A percentile compares a stretch with the other conserved stretches of the same genome.
Conservation (phyloP, 2,113 vertebrate species). For the Boulengerochromis microlepis region DNA sequence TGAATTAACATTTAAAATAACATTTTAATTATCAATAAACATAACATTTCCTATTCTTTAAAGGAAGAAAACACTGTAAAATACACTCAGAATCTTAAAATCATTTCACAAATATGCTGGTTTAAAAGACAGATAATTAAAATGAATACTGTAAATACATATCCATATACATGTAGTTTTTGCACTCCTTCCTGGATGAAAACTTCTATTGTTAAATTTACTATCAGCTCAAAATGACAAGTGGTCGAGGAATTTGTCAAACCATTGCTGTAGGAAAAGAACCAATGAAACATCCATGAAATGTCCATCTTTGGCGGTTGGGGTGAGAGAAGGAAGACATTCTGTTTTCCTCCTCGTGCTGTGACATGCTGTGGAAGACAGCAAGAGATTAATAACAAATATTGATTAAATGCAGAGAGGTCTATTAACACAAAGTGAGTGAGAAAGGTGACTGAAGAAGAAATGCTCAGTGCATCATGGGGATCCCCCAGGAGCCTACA, state of each 20-base stretch:
- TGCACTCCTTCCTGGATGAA: background rate
- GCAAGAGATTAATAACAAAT: background rate
- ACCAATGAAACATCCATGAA: background rate
- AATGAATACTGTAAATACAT: background rate
- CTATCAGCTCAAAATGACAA: background rate
- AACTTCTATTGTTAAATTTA: background rate
- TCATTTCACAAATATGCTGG: background rate
- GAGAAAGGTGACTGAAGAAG: background rate
- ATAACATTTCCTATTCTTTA: background rate
- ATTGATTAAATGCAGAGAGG: background rate
- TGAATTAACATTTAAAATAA: background rate
- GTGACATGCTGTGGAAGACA: background rate
- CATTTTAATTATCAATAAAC: background rate
- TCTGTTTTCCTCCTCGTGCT: background rate
- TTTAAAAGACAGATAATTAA: background rate
- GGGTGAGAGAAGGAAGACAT: background rate
- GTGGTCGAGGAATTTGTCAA: rapidly evolving
- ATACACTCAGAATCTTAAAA: background rate
- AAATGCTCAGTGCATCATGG: background rate
- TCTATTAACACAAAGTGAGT: background rate
- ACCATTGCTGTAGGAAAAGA: background rate
- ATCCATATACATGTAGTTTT: background rate
- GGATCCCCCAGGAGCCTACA: background rate
- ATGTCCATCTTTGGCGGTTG: background rate
- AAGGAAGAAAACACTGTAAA: background rate